Evolutionary conservation across 2,113 vertebrate species (phyloP).

Genomic region (Neofelis nebulosa): DNA sequence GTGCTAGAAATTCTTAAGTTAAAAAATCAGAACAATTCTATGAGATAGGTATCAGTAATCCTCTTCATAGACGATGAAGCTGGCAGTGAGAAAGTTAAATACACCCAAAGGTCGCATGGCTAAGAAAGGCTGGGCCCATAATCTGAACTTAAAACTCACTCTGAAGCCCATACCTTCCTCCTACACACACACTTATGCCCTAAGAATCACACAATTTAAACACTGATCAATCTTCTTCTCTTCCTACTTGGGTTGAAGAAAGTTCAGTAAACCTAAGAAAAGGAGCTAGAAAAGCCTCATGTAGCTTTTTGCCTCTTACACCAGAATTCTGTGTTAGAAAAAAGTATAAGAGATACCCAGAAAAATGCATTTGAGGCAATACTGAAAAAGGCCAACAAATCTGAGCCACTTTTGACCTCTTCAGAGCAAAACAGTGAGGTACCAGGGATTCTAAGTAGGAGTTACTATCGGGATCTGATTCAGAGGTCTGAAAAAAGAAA

Average conservation of each 20-base stretch:
- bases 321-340: background rate
- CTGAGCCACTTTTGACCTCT: background rate
- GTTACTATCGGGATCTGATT: background rate
- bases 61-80: constrained; percentile 10
- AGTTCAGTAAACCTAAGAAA: constrained; percentile 18
- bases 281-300: background rate
- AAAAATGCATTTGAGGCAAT: background rate
- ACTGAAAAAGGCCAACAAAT: constrained; percentile 21
- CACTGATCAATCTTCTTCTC: background rate
- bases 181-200: background rate
- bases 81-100: constrained; percentile 11
- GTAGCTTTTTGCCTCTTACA: background rate
- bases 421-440: background rate
- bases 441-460: background rate
- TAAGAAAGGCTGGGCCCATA: background rate
- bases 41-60: constrained; percentile 15
- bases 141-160: background rate
- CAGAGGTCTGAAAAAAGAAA: background rate
- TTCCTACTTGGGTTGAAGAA: background rate
- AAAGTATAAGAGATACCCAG: background rate
- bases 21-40: constrained; percentile 15
- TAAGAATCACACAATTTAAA: constrained; percentile 5
- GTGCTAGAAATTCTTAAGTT: constrained; percentile 28
- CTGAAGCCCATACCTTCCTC: background rate
- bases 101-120: background rate